Conservation (phyloP, 2,797 vertebrate species). For the Zenarchopterus dispar region DNA sequence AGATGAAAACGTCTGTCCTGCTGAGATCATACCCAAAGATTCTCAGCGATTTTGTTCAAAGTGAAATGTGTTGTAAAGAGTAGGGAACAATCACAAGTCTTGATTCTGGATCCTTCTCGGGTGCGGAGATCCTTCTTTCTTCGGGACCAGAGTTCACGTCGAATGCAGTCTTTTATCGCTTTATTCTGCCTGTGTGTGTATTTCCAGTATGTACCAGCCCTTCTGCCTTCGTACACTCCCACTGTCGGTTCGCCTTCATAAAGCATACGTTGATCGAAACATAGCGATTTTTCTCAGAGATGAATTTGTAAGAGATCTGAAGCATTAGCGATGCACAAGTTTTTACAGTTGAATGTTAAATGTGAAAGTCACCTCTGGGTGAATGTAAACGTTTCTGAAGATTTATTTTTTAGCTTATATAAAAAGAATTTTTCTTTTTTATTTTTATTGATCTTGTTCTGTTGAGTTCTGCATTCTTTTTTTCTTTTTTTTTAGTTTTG, state of each 20-base stretch:
- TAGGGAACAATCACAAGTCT: neutral
- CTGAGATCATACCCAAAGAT: no score
- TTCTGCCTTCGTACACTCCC: constrained; percentile 61
- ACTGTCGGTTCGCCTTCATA: constrained; percentile 32
- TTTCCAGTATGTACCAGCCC: constrained; percentile 43
- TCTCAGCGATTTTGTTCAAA: neutral
- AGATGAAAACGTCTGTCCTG: neutral
- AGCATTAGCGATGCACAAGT: constrained; percentile 63
- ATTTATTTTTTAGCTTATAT: constrained; percentile 63
- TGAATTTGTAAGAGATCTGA: constrained; percentile 49
- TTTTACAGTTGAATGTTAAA: constrained; percentile 69
- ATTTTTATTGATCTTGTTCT: constrained; percentile 46
- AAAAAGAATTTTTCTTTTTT: constrained; percentile 31
- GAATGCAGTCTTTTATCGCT: constrained; percentile 50
- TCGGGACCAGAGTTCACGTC: constrained; percentile 26
- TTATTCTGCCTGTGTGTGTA: constrained; percentile 51
- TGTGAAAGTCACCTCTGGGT: constrained; percentile 62
- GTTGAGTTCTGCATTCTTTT: constrained; percentile 52
- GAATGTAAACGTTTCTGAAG: constrained; percentile 65
- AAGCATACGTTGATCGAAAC: constrained; percentile 31
- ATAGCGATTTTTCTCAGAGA: constrained; percentile 36
- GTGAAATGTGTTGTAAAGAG: neutral
- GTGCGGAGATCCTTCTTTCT: constrained; percentile 26
- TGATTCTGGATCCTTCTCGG: neutral
- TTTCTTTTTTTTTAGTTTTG: constrained; percentile 54